These are phyloP conservation scores for Aramus guarauna DNA, from an alignment of 2,113 vertebrate species.

Conservation along the genomic window DNA sequence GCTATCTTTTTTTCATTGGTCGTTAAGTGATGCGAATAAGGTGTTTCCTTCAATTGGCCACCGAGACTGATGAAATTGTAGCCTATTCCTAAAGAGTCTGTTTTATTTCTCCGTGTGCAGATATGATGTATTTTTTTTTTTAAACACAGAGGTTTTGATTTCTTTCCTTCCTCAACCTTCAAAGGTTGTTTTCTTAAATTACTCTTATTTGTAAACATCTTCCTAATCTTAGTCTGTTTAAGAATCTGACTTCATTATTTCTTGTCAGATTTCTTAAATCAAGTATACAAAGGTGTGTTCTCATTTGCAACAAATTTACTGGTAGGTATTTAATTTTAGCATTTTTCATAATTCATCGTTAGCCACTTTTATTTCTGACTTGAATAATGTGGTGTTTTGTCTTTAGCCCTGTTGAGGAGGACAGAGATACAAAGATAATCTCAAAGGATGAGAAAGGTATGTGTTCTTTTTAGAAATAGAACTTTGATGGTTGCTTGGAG, in stretches of 20 bases:
- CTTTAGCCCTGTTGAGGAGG: constrained; percentile 83
- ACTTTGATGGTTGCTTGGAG: neutral
- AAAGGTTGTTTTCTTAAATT: constrained; percentile 70
- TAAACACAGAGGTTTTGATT: constrained; percentile 47
- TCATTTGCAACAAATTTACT: constrained; percentile 67
- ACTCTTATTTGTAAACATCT: constrained; percentile 52
- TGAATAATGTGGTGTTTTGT: constrained; percentile 74
- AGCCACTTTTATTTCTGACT: neutral
- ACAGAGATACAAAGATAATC: constrained; percentile 81
- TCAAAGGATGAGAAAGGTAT: constrained; percentile 93
- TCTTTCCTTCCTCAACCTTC: constrained; percentile 64
- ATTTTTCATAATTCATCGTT: neutral
- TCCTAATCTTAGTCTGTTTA: constrained; percentile 58
- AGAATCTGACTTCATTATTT: constrained; percentile 65
- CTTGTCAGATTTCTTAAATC: constrained; percentile 70
- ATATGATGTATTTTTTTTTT: constrained; percentile 32
- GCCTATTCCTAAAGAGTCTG: constrained; percentile 55
- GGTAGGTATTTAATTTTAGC: constrained; percentile 78
- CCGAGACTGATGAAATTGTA: constrained; percentile 67
- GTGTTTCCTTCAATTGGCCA: constrained; percentile 75
- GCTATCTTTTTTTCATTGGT: constrained; percentile 94
- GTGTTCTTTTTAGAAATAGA: neutral
- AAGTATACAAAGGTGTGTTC: constrained; percentile 1
- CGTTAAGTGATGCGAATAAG: constrained; percentile 75
- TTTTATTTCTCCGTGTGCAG: constrained; percentile 66